These are phyloP conservation scores for Phainopepla nitens DNA, from an alignment of 2,113 vertebrate species.

Conservation along the genomic window DNA sequence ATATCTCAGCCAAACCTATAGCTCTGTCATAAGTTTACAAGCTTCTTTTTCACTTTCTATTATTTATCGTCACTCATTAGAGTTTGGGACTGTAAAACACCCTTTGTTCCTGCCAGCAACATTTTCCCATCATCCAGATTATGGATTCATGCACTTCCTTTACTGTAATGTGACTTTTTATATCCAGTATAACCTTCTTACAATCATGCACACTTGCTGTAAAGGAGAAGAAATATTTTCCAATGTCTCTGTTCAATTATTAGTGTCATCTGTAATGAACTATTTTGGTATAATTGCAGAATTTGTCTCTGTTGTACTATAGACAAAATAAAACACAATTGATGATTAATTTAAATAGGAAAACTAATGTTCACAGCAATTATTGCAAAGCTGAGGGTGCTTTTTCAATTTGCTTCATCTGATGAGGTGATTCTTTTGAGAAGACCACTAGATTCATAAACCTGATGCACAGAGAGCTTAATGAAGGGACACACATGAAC, in stretches of 20 bases:
- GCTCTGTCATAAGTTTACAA: not conserved
- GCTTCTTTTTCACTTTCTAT: not conserved
- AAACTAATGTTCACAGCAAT: slow-evolving; percentile 55
- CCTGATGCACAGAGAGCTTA: slow-evolving; percentile 41
- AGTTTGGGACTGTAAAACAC: not conserved
- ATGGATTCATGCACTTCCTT: slow-evolving; percentile 5
- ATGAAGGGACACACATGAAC: slow-evolving; percentile 41
- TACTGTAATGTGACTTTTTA: not conserved
- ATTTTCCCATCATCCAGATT: not conserved
- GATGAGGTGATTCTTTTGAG: slow-evolving; percentile 66
- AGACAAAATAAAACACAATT: slow-evolving; percentile 63
- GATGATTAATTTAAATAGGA: slow-evolving; percentile 59
- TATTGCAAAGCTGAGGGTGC: slow-evolving; percentile 39
- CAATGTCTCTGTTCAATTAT: slow-evolving; percentile 48
- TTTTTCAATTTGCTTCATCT: slow-evolving; percentile 63
- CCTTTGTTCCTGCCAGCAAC: not conserved
- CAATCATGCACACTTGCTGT: not conserved
- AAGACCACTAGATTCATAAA: slow-evolving; percentile 61
- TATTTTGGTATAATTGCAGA: slow-evolving; percentile 49
- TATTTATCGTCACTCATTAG: not conserved
- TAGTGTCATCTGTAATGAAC: slow-evolving; percentile 58
- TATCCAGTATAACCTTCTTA: not conserved
- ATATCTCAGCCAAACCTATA: not conserved
- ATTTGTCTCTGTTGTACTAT: slow-evolving; percentile 62
- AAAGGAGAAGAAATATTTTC: slow-evolving; percentile 15